A percentile compares a stretch with the other conserved stretches of the same genome.
Evolutionary conservation across 53 echinoderm and acorn worm genomes (phyloP).

Genomic region (Patiria pectinifera): DNA sequence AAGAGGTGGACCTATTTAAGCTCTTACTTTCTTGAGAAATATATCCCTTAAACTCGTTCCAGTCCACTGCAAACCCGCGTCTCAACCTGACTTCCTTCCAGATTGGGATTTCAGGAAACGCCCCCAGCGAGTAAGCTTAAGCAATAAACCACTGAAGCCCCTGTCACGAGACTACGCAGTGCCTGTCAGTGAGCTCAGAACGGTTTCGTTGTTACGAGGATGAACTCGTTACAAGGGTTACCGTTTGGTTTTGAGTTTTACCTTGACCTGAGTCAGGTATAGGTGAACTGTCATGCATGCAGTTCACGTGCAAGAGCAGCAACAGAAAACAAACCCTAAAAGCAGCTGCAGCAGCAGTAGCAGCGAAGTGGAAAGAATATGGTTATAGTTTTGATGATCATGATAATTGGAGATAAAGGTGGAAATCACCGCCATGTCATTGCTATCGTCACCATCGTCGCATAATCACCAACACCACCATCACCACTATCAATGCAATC

Average conservation of each 20-base stretch:
- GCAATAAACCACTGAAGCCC: conserved; percentile 3
- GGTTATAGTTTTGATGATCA: too few species aligned
- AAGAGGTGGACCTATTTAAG: background rate
- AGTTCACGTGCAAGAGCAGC: background rate
- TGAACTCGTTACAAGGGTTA: background rate
- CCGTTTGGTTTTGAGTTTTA: background rate
- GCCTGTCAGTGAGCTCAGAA: background rate
- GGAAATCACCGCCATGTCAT: too few species aligned
- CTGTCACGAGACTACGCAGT: background rate
- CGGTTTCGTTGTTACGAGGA: background rate
- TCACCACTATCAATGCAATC: too few species aligned
- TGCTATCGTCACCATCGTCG: too few species aligned
- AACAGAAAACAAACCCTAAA: background rate
- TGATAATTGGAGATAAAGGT: too few species aligned
- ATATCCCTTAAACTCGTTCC: background rate
- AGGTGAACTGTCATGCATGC: background rate
- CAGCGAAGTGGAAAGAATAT: too few species aligned
- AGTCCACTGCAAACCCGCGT: conserved; percentile 23
- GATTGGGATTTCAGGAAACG: conserved; percentile 27
- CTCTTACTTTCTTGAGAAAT: background rate
- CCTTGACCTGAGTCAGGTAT: background rate
- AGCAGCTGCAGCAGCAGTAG: too few species aligned
- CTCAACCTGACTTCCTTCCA: conserved; percentile 10
- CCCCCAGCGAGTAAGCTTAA: background rate
- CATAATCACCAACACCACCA: too few species aligned